Percentiles rank a stretch among this genome's conserved stretches.
Evolutionary conservation across 64 coral and sea anemone species (phyloP).

Genomic region (Stichodactyla helianthus): DNA sequence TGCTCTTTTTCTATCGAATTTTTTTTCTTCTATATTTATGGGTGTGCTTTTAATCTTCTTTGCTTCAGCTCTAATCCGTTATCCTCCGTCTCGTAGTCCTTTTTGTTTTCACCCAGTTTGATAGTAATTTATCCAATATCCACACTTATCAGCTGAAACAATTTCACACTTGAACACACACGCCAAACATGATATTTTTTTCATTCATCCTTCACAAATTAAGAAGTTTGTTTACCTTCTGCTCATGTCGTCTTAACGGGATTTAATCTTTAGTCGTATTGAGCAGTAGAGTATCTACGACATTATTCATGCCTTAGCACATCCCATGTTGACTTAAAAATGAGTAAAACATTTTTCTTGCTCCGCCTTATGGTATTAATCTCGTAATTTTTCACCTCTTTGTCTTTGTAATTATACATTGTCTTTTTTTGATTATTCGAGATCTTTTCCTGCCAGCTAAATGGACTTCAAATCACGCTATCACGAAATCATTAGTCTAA

Average conservation of each 20-base stretch:
- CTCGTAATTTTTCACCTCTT: no score
- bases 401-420: no score
- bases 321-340: neutral
- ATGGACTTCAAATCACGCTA: neutral
- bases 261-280: neutral
- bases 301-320: neutral
- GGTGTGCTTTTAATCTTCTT: neutral
- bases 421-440: neutral
- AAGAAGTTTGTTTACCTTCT: neutral
- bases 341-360: no score
- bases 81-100: neutral
- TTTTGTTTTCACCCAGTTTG: neutral
- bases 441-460: neutral
- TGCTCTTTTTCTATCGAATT: no score
- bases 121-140: no score
- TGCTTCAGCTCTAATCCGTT: neutral
- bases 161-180: neutral
- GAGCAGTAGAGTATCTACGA: no score
- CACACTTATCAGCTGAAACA: neutral
- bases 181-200: neutral
- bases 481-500: neutral
- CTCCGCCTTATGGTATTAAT: no score
- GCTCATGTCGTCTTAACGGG: neutral
- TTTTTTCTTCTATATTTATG: neutral
- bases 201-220: neutral